A percentile compares a stretch with the other conserved stretches of the same genome.
These are phyloP conservation scores for Bombus fervidus DNA, from an alignment of 1,140 invertebrate species.

Conservation along the genomic window DNA sequence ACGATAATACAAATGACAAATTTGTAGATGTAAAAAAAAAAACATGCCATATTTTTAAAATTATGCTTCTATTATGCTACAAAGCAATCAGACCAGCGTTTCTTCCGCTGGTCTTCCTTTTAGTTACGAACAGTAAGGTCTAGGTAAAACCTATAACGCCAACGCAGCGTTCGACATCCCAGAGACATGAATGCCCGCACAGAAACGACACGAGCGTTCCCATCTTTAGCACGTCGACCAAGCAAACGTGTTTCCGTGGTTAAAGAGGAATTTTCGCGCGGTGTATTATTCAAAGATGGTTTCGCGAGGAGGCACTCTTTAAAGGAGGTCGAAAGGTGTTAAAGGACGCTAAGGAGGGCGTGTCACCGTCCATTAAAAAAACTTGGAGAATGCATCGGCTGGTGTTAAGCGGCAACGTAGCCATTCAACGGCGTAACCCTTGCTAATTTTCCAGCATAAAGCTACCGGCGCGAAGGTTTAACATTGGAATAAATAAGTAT, in stretches of 20 bases:
- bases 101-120: too few relatives aligned
- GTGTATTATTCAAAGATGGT: conserved; percentile 34
- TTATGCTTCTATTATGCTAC: too few relatives aligned
- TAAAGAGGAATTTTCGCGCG: conserved; percentile 36
- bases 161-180: not conserved
- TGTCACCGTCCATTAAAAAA: conserved; percentile 73
- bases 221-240: conserved; percentile 36
- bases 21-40: too few relatives aligned
- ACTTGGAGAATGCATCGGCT: conserved; percentile 69
- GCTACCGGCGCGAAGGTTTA: conserved; percentile 57
- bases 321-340: conserved; percentile 70
- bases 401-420: conserved; percentile 73
- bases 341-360: conserved; percentile 80
- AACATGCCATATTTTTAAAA: too few relatives aligned
- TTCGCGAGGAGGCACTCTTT: conserved; percentile 56
- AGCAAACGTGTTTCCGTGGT: conserved; percentile 14
- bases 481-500: conserved; percentile 76
- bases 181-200: conserved; percentile 1
- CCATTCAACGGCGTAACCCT: conserved; percentile 70
- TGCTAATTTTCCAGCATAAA: conserved; percentile 78
- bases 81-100: too few relatives aligned
- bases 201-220: not conserved
- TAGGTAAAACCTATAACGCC: too few relatives aligned
- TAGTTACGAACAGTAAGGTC: too few relatives aligned
- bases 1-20: too few relatives aligned